Evolutionary conservation across 2,888 invertebrate genomes (phyloP), one percentile per base, ranked within the genome.

Genomic region (Idaea biselata): DNA sequence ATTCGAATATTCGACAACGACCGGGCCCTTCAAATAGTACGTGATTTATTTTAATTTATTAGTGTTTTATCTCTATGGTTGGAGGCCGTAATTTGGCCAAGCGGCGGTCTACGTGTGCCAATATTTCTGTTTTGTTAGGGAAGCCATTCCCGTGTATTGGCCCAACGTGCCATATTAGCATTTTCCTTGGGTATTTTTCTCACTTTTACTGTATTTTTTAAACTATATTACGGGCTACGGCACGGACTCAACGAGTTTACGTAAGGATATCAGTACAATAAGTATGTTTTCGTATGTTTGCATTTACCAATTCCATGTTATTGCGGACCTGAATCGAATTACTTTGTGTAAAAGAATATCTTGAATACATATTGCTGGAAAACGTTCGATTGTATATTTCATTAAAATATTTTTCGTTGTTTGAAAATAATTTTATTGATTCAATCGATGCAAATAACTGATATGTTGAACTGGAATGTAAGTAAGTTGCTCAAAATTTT

Each of bases 101-200:
- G 55, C 56, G 57, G 53, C 53, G 18, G 58, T 53, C 58, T 68
- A 72, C 73, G 73, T 72, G 73, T 58, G 65, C 69, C 71, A 71
- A 73, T 72, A 73, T 72, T 69, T 71, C 66, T 69, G 70, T 71
- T 69, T 69, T 70, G 71, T 70, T 69, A 71, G 67, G 68, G 68
- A 61, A 68, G 58, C 65, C 64, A 62, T 66, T 65, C 67, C 61
- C 66, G 31, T 61, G 68, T 73, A 72, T 72, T 71, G 68, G 67
- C 62, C 58, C 61, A 69, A 73, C 73, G 73, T 74, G 73, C 67
- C 56, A 58, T 67, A 73, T 72, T 74, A 70, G 63, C 74, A 70
- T 73, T 67, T 67, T 67, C 61, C 65, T 68, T 60, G 58, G 62
- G 59, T 57, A 62, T 62, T 66, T 63, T 61, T 59, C 55, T 62